Evolutionary conservation across 2,888 invertebrate genomes (phyloP), one percentile per base, ranked within the genome.

Genomic region (Cephus runcator): DNA sequence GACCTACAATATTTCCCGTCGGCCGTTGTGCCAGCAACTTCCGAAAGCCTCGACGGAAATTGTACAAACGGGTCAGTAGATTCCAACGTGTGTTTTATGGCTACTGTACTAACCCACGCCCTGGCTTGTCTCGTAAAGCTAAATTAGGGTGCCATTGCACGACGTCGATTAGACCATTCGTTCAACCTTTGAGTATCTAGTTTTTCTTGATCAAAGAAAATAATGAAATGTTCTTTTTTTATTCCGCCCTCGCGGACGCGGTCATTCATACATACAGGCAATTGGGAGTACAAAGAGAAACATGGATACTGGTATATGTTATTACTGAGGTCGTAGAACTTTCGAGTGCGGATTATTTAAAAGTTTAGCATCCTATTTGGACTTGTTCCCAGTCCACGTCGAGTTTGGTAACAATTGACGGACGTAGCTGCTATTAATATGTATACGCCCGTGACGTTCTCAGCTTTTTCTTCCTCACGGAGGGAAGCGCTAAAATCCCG

Each of bases 401-500:
- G 23, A 56, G 56, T 56, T 56, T 56, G 23, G 56, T 23, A 23
- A 56, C 56, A 23, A 23, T 6, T 56, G 56, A 56, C 56, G 56
- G 56, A 23, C 56, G 56, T 23, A 23, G 23, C 56, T 56, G 56
- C 56, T 56, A 23, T 56, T 56, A 56, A 56, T 56, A 35, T 35
- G 11, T 35, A 23, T 23, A 56, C 23, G 56, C 23, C 9, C 56
- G 23, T 56, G 56, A 56, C 56, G 56, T 2, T 56, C 56, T 56
- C 23, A 0, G 56, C 23, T 56, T 56, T 56, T 56, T 56, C 23
- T 56, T 56, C 23, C 23, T 9, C 23, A 23, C 56, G 2, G 56
- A 56, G 56, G 83, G 81, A 81, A 85, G 84, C 85, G 85, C 86
- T 86, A 86, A 85, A 83, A 81, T 84, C 79, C 75, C 56, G 56